Evolutionary conservation across 2,113 vertebrate species (phyloP).

Genomic region (Sinocyclocheilus grahami): DNA sequence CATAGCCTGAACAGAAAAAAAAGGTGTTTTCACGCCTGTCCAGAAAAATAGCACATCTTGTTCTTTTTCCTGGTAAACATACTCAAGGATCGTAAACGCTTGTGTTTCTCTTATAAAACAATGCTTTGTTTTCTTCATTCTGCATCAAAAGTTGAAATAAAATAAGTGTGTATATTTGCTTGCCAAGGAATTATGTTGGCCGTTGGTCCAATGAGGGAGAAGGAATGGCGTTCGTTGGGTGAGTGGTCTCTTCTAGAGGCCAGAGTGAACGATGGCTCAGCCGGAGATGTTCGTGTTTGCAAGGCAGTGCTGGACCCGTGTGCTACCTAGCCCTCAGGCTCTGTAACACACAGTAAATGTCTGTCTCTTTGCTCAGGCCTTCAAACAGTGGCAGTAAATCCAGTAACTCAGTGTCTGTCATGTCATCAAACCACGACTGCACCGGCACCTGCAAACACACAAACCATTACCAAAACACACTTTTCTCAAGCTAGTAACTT

Average conservation of each 20-base stretch:
- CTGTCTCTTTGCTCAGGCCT: constrained; percentile 91
- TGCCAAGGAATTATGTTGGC: constrained; percentile 47
- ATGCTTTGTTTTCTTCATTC: constrained; percentile 70
- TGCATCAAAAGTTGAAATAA: constrained; percentile 62
- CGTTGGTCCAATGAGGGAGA: constrained; percentile 46
- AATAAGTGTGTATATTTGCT: constrained; percentile 69
- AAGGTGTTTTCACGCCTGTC: constrained; percentile 21
- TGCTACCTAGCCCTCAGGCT: constrained; percentile 94
- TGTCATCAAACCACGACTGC: constrained; percentile 99
- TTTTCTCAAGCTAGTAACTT: too few species aligned
- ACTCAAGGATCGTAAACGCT: constrained; percentile 73
- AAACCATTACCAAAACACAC: background rate
- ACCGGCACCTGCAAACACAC: constrained; percentile 87
- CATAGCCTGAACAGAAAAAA: constrained; percentile 68
- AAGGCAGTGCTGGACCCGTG: constrained; percentile 30
- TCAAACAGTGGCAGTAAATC: constrained; percentile 97
- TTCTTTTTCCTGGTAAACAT: constrained; percentile 68
- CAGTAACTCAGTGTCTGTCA: constrained; percentile 94
- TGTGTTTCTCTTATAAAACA: constrained; percentile 73
- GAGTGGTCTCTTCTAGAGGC: constrained; percentile 38
- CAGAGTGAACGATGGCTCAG: background rate
- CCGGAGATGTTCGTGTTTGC: background rate
- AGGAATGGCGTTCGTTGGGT: background rate
- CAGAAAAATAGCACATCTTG: constrained; percentile 38
- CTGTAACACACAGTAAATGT: constrained; percentile 90